Evolutionary conservation across 2,797 vertebrate genomes (phyloP).

Genomic region (Ptychadena robeensis): DNA sequence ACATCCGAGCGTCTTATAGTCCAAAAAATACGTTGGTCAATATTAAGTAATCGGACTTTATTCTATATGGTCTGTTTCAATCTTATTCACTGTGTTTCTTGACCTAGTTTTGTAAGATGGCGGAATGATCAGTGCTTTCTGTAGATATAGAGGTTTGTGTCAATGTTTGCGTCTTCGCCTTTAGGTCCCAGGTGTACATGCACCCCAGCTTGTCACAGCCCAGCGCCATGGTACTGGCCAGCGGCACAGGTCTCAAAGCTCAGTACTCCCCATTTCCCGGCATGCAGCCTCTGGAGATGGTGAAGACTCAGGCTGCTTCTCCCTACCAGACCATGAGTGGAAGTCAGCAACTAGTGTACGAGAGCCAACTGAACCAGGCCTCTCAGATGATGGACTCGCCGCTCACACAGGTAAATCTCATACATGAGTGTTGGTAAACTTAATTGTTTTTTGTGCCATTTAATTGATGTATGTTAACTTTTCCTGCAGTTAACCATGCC

Average conservation of each 20-base stretch:
- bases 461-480: constrained; percentile 58
- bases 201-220: constrained; percentile 96
- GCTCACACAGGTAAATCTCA: constrained; percentile 88
- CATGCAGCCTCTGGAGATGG: constrained; percentile 97
- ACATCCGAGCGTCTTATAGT: no score
- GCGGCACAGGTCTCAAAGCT: constrained; percentile 90
- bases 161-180: background rate
- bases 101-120: no score
- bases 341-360: constrained; percentile 92
- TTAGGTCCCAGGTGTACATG: constrained; percentile 98
- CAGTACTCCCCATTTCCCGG: constrained; percentile 93
- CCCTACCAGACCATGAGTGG: constrained; percentile 96
- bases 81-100: no score
- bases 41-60: no score
- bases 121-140: no score
- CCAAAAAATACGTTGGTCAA: no score
- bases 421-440: background rate
- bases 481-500: constrained; percentile 91
- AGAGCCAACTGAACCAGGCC: constrained; percentile 90
- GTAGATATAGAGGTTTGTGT: no score
- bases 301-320: constrained; percentile 91
- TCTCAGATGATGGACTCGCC: constrained; percentile 98
- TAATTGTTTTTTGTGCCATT: background rate
- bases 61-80: no score
- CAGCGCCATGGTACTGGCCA: constrained; percentile 93